Percentiles rank a stretch among this genome's conserved stretches.
Evolutionary conservation across 2,888 invertebrate genomes (phyloP).

Genomic region (Drosophila bunnanda): DNA sequence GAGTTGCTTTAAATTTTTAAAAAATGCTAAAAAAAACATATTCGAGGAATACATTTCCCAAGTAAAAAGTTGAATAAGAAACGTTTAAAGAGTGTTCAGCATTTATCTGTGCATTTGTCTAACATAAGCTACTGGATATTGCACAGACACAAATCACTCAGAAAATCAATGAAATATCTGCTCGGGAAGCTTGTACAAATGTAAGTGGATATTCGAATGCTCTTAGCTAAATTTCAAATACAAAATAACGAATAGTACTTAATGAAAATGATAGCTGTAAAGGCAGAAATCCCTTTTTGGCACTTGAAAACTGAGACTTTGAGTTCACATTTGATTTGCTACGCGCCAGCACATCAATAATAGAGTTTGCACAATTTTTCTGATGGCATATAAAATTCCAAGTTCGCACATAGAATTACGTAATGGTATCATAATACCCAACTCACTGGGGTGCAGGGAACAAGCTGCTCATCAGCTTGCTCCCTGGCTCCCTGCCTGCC

Average conservation of each 20-base stretch:
- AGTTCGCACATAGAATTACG: conserved; percentile 33
- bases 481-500: conserved; percentile 6
- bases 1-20: not conserved
- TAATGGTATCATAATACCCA: conserved; percentile 48
- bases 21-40: too few species aligned
- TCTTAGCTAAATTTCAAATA: conserved; percentile 24
- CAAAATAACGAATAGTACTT: conserved; percentile 13
- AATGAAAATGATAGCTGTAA: conserved; percentile 6
- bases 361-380: conserved; percentile 44
- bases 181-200: not conserved
- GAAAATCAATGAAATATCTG: conserved; percentile 59
- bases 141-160: conserved; percentile 1
- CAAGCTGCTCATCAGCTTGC: conserved; percentile 45
- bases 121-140: not conserved
- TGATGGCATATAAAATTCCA: conserved; percentile 28
- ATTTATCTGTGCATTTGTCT: not conserved
- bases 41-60: too few species aligned
- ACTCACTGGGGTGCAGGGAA: conserved; percentile 43
- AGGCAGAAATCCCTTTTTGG: conserved; percentile 8
- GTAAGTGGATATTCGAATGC: conserved; percentile 58
- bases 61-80: not conserved
- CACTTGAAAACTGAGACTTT: conserved; percentile 4
- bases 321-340: conserved; percentile 21
- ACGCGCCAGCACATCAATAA: conserved; percentile 29
- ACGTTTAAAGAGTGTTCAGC: too few species aligned